Evolutionary conservation across 1,140 invertebrate species (phyloP).

Genomic region (Trichonephila clavipes): DNA sequence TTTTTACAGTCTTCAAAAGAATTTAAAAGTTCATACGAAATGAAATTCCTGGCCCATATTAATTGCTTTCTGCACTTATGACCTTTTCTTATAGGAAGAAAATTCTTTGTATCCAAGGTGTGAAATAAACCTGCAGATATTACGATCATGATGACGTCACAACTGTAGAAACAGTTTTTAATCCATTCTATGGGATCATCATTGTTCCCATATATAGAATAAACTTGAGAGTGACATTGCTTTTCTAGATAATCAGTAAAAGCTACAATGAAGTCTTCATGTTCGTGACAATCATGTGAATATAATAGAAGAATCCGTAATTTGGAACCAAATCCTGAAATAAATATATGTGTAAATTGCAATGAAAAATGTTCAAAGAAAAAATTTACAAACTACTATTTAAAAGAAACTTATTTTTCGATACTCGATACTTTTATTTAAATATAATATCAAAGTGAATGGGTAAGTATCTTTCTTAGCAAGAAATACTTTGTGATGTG

Average conservation of each 20-base stretch:
- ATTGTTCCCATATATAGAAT: not conserved
- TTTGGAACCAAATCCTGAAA: not conserved
- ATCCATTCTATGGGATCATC: not conserved
- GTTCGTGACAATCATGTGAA: not conserved
- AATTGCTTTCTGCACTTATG: not conserved
- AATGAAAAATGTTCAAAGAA: too few species aligned
- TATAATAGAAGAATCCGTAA: not conserved
- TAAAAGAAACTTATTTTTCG: too few species aligned
- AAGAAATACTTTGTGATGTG: too few species aligned
- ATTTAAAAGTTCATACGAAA: not conserved
- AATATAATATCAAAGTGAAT: too few species aligned
- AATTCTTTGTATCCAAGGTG: not conserved
- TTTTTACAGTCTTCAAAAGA: not conserved
- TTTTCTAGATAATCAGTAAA: not conserved
- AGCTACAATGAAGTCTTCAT: not conserved
- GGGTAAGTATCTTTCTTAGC: too few species aligned
- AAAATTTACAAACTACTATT: too few species aligned
- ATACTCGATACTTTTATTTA: too few species aligned
- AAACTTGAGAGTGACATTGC: not conserved
- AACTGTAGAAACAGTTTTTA: not conserved
- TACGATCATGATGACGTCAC: not conserved
- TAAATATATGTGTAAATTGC: not conserved
- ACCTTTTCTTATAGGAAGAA: not conserved
- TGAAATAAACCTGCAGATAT: conserved; percentile 17
- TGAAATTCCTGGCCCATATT: not conserved